Evolutionary conservation across 2,888 invertebrate species (phyloP).

Genomic region (Halictus ligatus): DNA sequence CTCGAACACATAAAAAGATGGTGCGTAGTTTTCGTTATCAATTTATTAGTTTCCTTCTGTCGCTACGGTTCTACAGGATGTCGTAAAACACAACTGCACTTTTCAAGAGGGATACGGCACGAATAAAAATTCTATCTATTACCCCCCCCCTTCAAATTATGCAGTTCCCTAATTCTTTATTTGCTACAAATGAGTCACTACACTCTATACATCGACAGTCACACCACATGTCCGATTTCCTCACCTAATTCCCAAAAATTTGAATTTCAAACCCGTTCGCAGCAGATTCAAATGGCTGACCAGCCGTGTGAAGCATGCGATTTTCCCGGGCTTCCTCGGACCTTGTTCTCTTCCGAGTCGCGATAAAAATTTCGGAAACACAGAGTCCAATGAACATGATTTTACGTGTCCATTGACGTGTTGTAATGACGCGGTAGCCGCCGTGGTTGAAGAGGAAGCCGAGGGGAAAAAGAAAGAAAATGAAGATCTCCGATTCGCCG

Average conservation of each 20-base stretch:
- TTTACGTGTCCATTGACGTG: neutral
- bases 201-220: neutral
- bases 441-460: neutral
- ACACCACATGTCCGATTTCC: neutral
- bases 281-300: neutral
- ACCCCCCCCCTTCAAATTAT: neutral
- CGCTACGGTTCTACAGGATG: neutral
- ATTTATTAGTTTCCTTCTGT: constrained; percentile 11
- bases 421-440: neutral
- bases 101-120: neutral
- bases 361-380: neutral
- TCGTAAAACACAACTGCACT: neutral
- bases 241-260: neutral
- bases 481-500: neutral
- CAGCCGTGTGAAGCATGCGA: constrained; percentile 5
- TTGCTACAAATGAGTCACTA: neutral
- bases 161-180: neutral
- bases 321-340: neutral
- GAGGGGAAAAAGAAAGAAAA: neutral
- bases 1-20: neutral
- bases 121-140: neutral
- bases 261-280: neutral
- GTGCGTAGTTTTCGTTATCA: neutral
- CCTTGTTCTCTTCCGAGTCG: neutral
- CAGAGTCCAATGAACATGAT: neutral